Evolutionary conservation across 1,140 invertebrate genomes (phyloP), one percentile per base, ranked within the genome.

Genomic region (Samia ricini): DNA sequence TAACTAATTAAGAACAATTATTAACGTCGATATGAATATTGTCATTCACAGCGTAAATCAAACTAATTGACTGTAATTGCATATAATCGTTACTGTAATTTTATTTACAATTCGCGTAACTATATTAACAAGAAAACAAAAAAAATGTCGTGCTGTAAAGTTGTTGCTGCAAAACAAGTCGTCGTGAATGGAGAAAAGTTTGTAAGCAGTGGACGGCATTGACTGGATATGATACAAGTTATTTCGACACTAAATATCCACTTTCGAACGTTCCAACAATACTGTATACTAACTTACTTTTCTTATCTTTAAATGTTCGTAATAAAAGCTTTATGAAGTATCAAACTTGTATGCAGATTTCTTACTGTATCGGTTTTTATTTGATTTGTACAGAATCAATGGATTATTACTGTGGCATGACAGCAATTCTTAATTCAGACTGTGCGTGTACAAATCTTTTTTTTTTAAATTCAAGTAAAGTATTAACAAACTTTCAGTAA

Each of bases 131-230:
- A 26, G n/a, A 36, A 56, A 56, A 19, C 2, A 56, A 33, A 33
- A 10, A n/a, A 15, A 2, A 24, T n/a, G 20, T 49, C 57, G 36
- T 19, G 55, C 19, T 36, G 49, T 60, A 15, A 10, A 15, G 33
- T 10, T 42, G 24, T 21, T 26, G 50, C 7, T 18, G 55, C 60
- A 68, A 64, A 75, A 76, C 70, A 63, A 77, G 74, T 70, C 51
- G 48, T 63, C 74, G 67, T 65, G 59, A 61, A 52, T 70, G 75
- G 72, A 80, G 79, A 81, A 81, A 87, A 81, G 76, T 83, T 76
- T 81, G 81, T 83, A 81, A 85, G 72, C 69, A 63, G 57, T 26
- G 18, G 33, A 48, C 59, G 71, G 71, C 66, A 74, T 71, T 72
- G 71, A 69, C 59, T 57, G 24, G n/a, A 33, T 20, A 20, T 19